Evolutionary conservation across 1,140 invertebrate species (phyloP).

Genomic region (Ruditapes philippinarum): DNA sequence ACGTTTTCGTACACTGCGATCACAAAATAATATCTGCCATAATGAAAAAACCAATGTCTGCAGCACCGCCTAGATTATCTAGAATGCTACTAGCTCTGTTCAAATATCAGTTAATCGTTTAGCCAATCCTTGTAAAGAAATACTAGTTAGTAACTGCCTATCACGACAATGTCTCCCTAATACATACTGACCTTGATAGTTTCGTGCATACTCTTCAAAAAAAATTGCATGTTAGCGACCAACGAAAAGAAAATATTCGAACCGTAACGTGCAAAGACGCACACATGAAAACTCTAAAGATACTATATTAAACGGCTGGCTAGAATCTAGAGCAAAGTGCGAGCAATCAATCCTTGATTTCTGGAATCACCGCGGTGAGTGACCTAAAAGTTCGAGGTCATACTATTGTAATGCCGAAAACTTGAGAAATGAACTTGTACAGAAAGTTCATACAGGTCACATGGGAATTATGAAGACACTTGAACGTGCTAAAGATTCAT

Average conservation of each 20-base stretch:
- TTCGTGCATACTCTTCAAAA: background rate
- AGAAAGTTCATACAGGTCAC: no score
- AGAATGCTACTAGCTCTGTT: background rate
- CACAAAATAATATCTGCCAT: constrained; percentile 77
- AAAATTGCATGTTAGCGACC: background rate
- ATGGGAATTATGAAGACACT: no score
- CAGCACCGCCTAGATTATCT: background rate
- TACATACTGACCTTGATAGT: constrained; percentile 1
- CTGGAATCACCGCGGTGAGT: no score
- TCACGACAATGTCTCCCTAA: constrained; percentile 20
- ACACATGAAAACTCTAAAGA: no score
- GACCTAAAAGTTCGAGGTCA: background rate
- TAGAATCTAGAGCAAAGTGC: no score
- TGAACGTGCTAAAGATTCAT: no score
- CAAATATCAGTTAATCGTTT: background rate
- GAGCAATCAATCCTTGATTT: no score
- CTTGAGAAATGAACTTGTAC: no score
- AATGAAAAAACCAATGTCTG: constrained; percentile 31
- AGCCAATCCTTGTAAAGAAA: background rate
- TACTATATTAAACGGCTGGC: no score
- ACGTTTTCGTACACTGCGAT: constrained; percentile 78
- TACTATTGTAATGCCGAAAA: background rate
- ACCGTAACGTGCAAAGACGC: no score
- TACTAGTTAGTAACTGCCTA: constrained; percentile 19
- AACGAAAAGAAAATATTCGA: no score